Base-by-base conservation (phyloP, 1,140 invertebrate species). In the Orchestia grillus region DNA sequence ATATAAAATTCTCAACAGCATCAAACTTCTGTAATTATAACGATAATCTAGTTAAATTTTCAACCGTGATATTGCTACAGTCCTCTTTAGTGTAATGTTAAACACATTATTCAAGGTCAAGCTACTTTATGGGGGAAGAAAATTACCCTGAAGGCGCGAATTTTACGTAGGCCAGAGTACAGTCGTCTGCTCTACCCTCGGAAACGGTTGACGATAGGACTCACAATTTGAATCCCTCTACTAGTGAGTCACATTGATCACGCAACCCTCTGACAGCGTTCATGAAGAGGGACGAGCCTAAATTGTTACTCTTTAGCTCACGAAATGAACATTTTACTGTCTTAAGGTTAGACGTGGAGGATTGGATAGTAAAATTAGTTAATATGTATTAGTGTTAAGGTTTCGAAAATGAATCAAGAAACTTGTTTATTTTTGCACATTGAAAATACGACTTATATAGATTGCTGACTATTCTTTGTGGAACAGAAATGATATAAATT, bases 121-220 rank as follows among this genome's bases (percentile, higher is more conserved):
- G 41, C 43, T 90, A 42, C 88, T n/a, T 47, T 44, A 8, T 44
- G 36, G 36, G 40, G 44, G 43, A 36, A 45, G 15, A 94, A 45
- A 94, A n/a, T 94, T 94, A 45, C 92, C 92, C 92, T 45, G 40
- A 40, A 44, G 43, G 16, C 0, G 19, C 36, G 43, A 47, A 94
- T 44, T 94, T 45, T 94, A 42, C 92, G 36, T 94, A 47, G 36
- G 8, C 40, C 11, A 47, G 40, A 47, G 44, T 94, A 8, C 92
- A 40, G 92, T 94, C 92, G 92, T 94, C 92, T 94, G 92, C 92
- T n/a, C n/a, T 45, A 94, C 92, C 92, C 92, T 94, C 92, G 41
- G 43, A 47, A 94, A 94, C 92, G 92, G 92, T 94, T 47, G 40
- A 36, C 19, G 43, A n/a, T 40, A 45, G 43, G 43, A 47, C 92